These are phyloP conservation scores for Pristionchus fissidentatus DNA, from an alignment of 2,888 invertebrate species.

Conservation along the genomic window DNA sequence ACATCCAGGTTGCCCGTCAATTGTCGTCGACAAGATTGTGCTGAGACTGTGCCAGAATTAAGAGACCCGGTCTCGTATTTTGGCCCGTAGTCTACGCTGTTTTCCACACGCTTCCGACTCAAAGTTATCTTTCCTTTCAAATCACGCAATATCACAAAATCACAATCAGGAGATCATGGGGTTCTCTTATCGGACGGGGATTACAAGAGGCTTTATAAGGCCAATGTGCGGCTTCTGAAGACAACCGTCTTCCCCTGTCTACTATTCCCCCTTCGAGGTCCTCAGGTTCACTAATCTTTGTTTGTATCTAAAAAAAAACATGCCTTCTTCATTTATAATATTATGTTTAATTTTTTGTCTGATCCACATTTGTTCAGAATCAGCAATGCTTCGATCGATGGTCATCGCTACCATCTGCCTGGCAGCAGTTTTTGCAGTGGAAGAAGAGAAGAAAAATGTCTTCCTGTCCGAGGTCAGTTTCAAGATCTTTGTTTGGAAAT, in stretches of 20 bases:
- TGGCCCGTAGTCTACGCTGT: too few species aligned
- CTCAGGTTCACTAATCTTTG: not conserved
- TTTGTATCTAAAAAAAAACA: too few species aligned
- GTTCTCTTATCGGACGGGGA: conserved; percentile 11
- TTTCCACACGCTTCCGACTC: too few species aligned
- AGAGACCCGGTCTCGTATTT: too few species aligned
- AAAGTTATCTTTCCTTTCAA: too few species aligned
- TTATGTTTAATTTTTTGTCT: not conserved
- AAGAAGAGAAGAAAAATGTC: not conserved
- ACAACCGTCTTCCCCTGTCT: not conserved
- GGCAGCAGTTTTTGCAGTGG: not conserved
- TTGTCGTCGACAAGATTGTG: too few species aligned
- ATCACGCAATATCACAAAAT: too few species aligned
- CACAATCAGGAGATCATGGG: not conserved
- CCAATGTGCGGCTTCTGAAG: not conserved
- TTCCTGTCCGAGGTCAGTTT: not conserved
- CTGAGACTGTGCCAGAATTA: not conserved
- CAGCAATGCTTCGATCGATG: not conserved
- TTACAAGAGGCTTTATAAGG: not conserved
- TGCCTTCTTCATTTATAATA: not conserved
- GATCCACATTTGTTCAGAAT: not conserved
- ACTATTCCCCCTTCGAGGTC: not conserved
- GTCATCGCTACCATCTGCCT: not conserved
- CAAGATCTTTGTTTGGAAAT: too few species aligned
- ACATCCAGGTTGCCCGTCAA: too few species aligned